Evolutionary conservation across 2,797 vertebrate genomes (phyloP), one percentile per base, ranked within the genome.

Genomic region (Dicrostonyx torquatus): DNA sequence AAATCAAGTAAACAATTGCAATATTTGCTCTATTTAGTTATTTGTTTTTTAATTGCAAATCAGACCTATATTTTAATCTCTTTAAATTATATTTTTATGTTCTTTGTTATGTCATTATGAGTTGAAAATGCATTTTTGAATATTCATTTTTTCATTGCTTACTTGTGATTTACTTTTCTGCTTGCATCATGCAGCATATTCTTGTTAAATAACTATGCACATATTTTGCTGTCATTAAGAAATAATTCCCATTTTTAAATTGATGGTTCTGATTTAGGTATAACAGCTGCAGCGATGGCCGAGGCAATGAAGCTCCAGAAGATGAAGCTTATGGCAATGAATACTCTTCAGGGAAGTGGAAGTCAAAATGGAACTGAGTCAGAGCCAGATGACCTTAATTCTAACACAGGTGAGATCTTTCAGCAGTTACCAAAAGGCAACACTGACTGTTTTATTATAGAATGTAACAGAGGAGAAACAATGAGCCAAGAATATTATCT

Each of bases 291-390:
- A 90, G 99, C 99, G 82, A 99, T 99, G 99, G 99, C 99, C 0
- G 99, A 99, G 96, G 99, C 99, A 4, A 99, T 99, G 98, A 99
- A 99, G 96, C 98, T 99, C 2, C 99, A 99, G 98, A 99, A 99
- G 93, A 99, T 99, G 99, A 99, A 99, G 96, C 98, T 99, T 91
- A 99, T 99, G 97, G 98, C 98, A 64, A 98, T 99, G 99, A 99
- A 99, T 96, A 99, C 98, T 94, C 98, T 99, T 62, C 99, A 99
- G 88, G 99, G 99, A 91, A 98, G 98, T 79, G 98, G 98, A 96
- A 98, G 98, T 97, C 99, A 99, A 94, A 99, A 99, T 53, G 99
- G 99, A 84, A 99, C 99, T 0, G 99, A 99, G 97, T 99, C 99
- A 0, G 99, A 99, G 95, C 99, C 99, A 22, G 99, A 99, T 50